Conservation (phyloP, 2,113 vertebrate genomes). For the Eclectus roratus region DNA sequence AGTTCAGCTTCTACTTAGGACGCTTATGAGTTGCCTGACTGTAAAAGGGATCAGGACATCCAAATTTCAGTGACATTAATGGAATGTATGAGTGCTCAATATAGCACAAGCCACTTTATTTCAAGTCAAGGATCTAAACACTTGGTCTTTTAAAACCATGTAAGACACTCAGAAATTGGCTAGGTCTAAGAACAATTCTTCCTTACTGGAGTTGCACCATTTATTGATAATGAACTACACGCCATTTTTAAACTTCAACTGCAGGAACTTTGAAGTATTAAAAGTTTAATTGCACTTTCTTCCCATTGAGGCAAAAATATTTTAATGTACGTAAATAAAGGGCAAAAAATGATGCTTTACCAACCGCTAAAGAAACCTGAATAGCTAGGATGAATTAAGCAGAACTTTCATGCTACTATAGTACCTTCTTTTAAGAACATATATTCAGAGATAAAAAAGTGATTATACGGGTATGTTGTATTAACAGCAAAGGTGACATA, state of each 20-base stretch:
- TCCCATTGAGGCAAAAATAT: neutral
- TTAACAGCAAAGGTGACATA: neutral
- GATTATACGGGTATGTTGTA: neutral
- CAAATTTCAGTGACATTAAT: neutral
- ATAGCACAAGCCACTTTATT: neutral
- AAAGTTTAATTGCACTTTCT: neutral
- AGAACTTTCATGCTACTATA: neutral
- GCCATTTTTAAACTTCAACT: neutral
- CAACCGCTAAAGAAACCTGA: neutral
- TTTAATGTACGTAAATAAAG: neutral
- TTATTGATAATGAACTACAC: neutral
- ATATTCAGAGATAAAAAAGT: neutral
- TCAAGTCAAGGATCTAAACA: neutral
- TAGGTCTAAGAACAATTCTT: neutral
- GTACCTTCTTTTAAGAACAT: neutral
- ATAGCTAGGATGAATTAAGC: neutral
- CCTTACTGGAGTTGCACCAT: neutral
- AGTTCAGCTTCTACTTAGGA: neutral
- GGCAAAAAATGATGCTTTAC: neutral
- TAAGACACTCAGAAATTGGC: neutral
- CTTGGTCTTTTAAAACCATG: neutral
- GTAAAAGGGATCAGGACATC: neutral
- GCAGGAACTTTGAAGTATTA: neutral
- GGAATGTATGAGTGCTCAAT: neutral
- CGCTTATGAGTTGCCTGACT: neutral